Conservation (phyloP, 2,888 invertebrate genomes). For the Spatulosminthurus flaviceps region DNA sequence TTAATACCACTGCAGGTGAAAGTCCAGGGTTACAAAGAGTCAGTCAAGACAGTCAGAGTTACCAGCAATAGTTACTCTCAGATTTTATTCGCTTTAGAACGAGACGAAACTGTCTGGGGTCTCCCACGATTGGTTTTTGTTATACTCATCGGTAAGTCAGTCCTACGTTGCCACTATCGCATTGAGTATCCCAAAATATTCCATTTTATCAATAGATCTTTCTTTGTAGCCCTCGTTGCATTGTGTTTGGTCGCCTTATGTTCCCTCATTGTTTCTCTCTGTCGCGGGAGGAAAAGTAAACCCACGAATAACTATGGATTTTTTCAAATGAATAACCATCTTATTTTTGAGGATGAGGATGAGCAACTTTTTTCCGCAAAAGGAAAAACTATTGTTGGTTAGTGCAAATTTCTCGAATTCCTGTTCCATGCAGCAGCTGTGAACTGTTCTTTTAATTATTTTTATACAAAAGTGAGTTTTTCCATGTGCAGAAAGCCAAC, state of each 20-base stretch:
- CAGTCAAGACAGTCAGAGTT: slow-evolving; percentile 69
- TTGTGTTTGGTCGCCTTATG: slow-evolving; percentile 55
- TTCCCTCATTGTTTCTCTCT: slow-evolving; percentile 57
- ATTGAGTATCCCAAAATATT: not conserved
- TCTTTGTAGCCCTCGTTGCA: slow-evolving; percentile 53
- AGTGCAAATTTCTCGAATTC: not conserved
- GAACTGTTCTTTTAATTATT: slow-evolving; percentile 27
- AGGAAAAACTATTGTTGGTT: slow-evolving; percentile 58
- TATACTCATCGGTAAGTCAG: slow-evolving; percentile 74
- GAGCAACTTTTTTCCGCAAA: slow-evolving; percentile 60
- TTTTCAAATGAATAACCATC: slow-evolving; percentile 58
- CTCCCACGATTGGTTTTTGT: slow-evolving; percentile 81
- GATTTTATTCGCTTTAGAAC: slow-evolving; percentile 75
- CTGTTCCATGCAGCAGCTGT: not conserved
- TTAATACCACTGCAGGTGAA: slow-evolving; percentile 68
- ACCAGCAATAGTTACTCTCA: slow-evolving; percentile 66
- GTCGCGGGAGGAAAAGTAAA: slow-evolving; percentile 47
- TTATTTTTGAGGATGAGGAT: slow-evolving; percentile 63
- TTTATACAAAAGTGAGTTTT: too few species aligned
- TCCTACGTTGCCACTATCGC: not conserved
- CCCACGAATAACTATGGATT: slow-evolving; percentile 58
- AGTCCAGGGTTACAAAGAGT: slow-evolving; percentile 71
- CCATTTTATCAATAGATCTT: not conserved
- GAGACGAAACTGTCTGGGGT: slow-evolving; percentile 77
- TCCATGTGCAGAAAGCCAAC: slow-evolving; percentile 25